These are phyloP conservation scores for Seira sanloemensis DNA, from an alignment of 2,888 invertebrate genomes.

Conservation along the genomic window DNA sequence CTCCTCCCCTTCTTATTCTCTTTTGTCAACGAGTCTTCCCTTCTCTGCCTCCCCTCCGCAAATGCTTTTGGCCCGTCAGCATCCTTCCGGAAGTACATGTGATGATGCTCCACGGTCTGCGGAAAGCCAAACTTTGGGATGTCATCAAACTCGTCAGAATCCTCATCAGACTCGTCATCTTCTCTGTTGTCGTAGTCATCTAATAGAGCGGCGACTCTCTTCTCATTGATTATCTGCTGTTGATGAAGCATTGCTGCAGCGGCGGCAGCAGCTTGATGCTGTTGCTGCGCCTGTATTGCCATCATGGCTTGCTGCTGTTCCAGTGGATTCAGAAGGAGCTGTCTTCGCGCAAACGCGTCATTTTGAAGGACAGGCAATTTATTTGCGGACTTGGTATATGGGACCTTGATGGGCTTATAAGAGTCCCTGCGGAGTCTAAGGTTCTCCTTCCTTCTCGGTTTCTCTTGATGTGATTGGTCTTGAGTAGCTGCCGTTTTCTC, in stretches of 20 bases:
- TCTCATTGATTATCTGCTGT: constrained; percentile 26
- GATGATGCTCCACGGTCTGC: constrained; percentile 42
- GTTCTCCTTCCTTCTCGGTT: not conserved
- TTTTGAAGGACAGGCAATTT: not conserved
- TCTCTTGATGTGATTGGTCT: not conserved
- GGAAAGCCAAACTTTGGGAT: constrained; percentile 24
- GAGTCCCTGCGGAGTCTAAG: constrained; percentile 27
- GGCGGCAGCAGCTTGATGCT: constrained; percentile 40
- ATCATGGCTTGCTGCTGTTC: constrained; percentile 47
- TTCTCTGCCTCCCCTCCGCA: not conserved
- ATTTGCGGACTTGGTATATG: not conserved
- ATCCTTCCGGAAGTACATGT: constrained; percentile 34
- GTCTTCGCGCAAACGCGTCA: constrained; percentile 46
- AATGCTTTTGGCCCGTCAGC: not conserved
- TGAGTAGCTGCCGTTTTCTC: constrained; percentile 30
- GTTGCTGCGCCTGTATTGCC: constrained; percentile 56
- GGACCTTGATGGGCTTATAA: constrained; percentile 43
- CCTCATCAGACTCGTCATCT: constrained; percentile 60
- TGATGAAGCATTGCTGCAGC: constrained; percentile 42
- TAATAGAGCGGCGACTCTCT: constrained; percentile 37
- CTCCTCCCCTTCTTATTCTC: not conserved
- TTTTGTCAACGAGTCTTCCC: not conserved
- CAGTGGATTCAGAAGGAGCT: constrained; percentile 50
- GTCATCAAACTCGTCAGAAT: constrained; percentile 62
- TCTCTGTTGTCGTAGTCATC: constrained; percentile 53